Evolutionary conservation across 2,113 vertebrate species (phyloP), one percentile per base, ranked within the genome.

Genomic region (Osmerus mordax): DNA sequence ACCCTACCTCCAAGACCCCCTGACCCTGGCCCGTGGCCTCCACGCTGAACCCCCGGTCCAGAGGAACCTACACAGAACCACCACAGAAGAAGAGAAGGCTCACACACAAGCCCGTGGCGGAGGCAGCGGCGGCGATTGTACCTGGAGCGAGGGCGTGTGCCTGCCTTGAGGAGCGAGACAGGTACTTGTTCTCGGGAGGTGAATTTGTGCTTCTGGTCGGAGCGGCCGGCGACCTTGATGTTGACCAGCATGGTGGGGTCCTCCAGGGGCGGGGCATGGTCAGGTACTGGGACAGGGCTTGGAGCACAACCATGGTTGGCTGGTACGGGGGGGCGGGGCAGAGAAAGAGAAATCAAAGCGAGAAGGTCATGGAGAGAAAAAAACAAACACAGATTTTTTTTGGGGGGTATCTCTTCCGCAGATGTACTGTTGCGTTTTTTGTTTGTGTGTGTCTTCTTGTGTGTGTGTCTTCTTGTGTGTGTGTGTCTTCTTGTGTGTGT

Each of bases 1-100:
- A 52, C 61, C 74, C 32, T 74, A 96, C 93, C 0, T 95, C 94
- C 71, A 95, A 78, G 0, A 93, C 92, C 60, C 93, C 94, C 70
- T 90, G 81, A 36, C 94, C 95, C 0, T 69, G 84, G 12, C 95
- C 95, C 74, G 69, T 71, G 0, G 93, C 94, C 25, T 69, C 84
- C 16, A 95, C 92, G 0, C 59, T 83, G 69, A 96, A 85, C 15
- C 89, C 85, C 73, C 91, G 58, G 2, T 91, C 78, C 56, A 81
- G 23, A 25, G 88, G 89, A 29, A 91, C 32, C 92, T 93, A 55
- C 4, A 54, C 1, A 67, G 66, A 67, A 75, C 12, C 3, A 80
- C 5, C 9, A 67, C 4, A 80, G 36, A 78, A 74, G 16, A 67
- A 70, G 21, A 70, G 18, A n/a, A 60, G 23, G 19, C 9, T 13